Conservation (phyloP, 1,140 invertebrate species). For the Scaptomyza pallida region DNA sequence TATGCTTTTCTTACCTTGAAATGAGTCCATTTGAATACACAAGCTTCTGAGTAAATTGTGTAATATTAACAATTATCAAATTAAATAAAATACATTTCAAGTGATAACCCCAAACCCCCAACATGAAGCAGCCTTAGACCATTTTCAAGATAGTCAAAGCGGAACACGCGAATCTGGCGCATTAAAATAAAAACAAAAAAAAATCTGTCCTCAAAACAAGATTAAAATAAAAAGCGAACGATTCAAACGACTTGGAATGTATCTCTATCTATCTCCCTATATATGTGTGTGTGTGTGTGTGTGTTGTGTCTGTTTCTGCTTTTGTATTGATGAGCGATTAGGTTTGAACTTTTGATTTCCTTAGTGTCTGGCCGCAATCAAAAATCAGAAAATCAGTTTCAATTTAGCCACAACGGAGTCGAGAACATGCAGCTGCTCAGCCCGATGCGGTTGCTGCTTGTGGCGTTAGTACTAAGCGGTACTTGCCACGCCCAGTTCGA, state of each 20-base stretch:
- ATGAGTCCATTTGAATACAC: neutral
- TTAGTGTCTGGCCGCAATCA: constrained; percentile 11
- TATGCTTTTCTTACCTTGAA: neutral
- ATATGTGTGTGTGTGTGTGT: constrained; percentile 6
- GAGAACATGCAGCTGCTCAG: constrained; percentile 60
- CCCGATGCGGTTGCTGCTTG: constrained; percentile 28
- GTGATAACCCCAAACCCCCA: constrained; percentile 30
- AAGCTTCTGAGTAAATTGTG: neutral
- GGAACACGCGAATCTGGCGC: neutral
- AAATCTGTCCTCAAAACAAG: constrained; percentile 31
- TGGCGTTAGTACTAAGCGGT: constrained; percentile 39
- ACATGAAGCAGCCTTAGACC: constrained; percentile 4
- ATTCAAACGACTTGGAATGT: constrained; percentile 20
- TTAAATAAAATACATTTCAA: neutral
- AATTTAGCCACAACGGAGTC: constrained; percentile 45
- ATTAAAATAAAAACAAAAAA: too few relatives aligned
- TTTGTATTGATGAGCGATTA: constrained; percentile 18
- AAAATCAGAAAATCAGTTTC: constrained; percentile 70
- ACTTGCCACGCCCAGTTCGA: constrained; percentile 27
- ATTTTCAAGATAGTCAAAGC: constrained; percentile 10
- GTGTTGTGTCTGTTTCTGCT: constrained; percentile 1
- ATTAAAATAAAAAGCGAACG: constrained; percentile 28
- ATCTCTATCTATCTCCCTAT: constrained; percentile 11
- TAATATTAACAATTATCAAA: neutral
- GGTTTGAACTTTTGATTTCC: constrained; percentile 59